phyloP scores from a whole-genome alignment of 2,797 vertebrate species.

The Ptychadena robeensis region DNA sequence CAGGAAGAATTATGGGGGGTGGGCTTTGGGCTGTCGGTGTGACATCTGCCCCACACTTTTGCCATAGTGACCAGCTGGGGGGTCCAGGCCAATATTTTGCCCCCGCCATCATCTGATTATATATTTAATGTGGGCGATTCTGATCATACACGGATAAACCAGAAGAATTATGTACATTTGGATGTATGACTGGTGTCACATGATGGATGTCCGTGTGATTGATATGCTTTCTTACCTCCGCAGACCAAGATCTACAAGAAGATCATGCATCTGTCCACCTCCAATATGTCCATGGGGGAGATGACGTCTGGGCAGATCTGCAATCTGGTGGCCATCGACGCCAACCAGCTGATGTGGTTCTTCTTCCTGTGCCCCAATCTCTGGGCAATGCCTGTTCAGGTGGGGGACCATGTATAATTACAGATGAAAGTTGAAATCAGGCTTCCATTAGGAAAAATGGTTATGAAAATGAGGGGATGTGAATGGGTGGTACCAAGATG shows the following conservation, averaged over 20 bases:
- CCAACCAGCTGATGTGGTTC: conserved; percentile 99
- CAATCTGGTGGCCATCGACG: conserved; percentile 95
- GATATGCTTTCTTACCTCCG: conserved; percentile 43
- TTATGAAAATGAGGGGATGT: neutral
- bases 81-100: no score
- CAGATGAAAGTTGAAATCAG: neutral
- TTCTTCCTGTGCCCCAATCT: conserved; percentile 98
- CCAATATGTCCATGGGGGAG: conserved; percentile 97
- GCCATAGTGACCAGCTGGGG: no score
- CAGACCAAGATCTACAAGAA: conserved; percentile 99
- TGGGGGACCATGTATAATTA: no score
- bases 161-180: no score
- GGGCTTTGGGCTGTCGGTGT: no score
- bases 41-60: no score
- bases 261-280: conserved; percentile 96
- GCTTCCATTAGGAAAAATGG: neutral
- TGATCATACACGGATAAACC: no score
- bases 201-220: neutral
- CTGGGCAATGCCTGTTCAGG: conserved; percentile 98
- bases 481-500: neutral
- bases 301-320: conserved; percentile 95
- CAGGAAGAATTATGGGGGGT: no score
- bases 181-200: no score
- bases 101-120: no score
- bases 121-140: no score